Evolutionary conservation across 2,797 vertebrate genomes (phyloP).

Genomic region (Aselliscus stoliczkanus): DNA sequence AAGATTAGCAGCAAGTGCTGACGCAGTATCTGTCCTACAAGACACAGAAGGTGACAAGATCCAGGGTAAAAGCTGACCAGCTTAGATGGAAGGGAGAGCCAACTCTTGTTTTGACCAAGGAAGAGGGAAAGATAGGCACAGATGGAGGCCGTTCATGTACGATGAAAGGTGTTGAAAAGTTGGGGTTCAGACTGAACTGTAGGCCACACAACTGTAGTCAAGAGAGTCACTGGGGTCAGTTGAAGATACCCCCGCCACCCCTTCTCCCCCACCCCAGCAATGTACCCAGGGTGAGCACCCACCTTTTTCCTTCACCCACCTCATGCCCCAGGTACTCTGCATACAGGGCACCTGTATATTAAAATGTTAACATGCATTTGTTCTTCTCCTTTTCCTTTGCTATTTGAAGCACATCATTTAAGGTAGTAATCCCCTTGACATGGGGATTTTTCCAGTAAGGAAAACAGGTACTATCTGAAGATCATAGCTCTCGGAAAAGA

Average conservation of each 20-base stretch:
- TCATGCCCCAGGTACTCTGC: neutral
- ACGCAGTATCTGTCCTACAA: neutral
- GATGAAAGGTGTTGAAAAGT: neutral
- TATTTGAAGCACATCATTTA: neutral
- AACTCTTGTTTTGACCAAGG: neutral
- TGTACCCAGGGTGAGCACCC: neutral
- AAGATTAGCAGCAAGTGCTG: neutral
- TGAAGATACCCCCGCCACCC: rapidly evolving
- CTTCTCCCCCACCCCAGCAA: no score
- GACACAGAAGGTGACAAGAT: neutral
- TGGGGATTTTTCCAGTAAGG: neutral
- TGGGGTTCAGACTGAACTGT: neutral
- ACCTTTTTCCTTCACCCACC: neutral
- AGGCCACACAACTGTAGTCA: neutral
- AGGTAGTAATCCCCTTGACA: neutral
- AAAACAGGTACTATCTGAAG: neutral
- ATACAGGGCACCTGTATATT: neutral
- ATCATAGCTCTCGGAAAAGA: neutral
- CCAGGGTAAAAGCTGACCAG: neutral
- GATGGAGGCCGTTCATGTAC: neutral
- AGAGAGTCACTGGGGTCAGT: neutral
- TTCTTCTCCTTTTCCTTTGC: neutral
- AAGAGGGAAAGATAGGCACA: neutral
- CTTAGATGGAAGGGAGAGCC: neutral
- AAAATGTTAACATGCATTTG: neutral